Base-by-base conservation (phyloP, 2,888 invertebrate species). In the Aproaerema taeniolella region DNA sequence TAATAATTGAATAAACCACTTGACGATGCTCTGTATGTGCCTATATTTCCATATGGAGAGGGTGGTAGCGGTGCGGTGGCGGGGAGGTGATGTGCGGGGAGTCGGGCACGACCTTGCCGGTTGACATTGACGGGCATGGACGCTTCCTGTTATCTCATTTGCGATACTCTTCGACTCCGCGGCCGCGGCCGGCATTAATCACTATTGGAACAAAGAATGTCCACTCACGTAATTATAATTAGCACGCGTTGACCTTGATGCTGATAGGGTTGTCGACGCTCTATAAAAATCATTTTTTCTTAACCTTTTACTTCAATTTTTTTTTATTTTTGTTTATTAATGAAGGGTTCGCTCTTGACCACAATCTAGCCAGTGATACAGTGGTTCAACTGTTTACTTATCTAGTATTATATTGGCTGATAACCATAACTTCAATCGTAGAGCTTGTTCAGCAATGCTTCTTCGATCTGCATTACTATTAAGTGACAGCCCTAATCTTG, bases 131-230 rank as follows among this genome's bases (percentile, higher is more conserved):
- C 64, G 70, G 66, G 62, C 70, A 70, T 67, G 76, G 75, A 71
- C 76, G 78, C 75, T 85, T 85, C 83, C 85, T 85, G 82, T 79
- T 83, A 81, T 83, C 85, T 81, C 79, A 73, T 69, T 70, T 67
- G 68, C 71, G 73, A 77, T 77, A 74, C 68, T 78, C 70, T 67
- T 70, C 75, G 72, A 63, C 72, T 65, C 75, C 12, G 26, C 37
- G 16, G n/a, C 36, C 67, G 73, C 79, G 73, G 60, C 67, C 68
- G 69, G 79, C 77, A 77, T 82, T 85, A 76, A 80, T 85, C 81
- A 81, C 73, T 82, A 82, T 77, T 80, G 79, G 74, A 86, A 85
- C 85, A 86, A 86, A 86, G 85, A 85, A 78, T 83, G 83, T 81
- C 82, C 85, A 85, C 83, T 83, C 80, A 75, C 79, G 77, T 79